Conservation (phyloP, 2,888 invertebrate species). For the Exocentrus adspersus region DNA sequence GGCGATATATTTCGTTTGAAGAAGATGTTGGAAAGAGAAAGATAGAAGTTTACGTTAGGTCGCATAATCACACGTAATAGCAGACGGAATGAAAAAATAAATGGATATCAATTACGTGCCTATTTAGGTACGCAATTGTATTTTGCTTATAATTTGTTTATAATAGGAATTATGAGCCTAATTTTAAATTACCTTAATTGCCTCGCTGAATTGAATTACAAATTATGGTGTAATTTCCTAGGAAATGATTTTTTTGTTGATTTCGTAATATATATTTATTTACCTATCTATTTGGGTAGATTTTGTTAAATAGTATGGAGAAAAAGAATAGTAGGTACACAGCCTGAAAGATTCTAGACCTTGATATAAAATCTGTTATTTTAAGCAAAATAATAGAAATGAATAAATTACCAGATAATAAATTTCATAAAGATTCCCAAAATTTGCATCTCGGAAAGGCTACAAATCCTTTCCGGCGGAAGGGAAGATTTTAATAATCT, state of each 20-base stretch:
- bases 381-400: background rate
- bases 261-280: slow-evolving; percentile 5
- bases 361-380: slow-evolving; percentile 11
- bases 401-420: too few species aligned
- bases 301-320: background rate
- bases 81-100: slow-evolving; percentile 50
- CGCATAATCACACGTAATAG: slow-evolving; percentile 45
- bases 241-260: slow-evolving; percentile 31
- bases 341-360: background rate
- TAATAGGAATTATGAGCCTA: slow-evolving; percentile 47
- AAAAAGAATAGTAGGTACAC: background rate
- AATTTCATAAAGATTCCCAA: too few species aligned
- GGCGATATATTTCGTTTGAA: slow-evolving; percentile 13
- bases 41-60: slow-evolving; percentile 29
- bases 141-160: slow-evolving; percentile 50
- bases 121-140: slow-evolving; percentile 56
- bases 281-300: too few species aligned
- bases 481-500: too few species aligned
- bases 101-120: slow-evolving; percentile 56
- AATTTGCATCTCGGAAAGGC: too few species aligned
- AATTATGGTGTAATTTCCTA: slow-evolving; percentile 37
- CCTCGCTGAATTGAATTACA: slow-evolving; percentile 40
- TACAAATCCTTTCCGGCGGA: too few species aligned
- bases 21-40: slow-evolving; percentile 29
- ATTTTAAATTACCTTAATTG: slow-evolving; percentile 44